Base-by-base conservation (phyloP, 92 coral and sea anemone genomes). In the Pocillopora grandis region DNA sequence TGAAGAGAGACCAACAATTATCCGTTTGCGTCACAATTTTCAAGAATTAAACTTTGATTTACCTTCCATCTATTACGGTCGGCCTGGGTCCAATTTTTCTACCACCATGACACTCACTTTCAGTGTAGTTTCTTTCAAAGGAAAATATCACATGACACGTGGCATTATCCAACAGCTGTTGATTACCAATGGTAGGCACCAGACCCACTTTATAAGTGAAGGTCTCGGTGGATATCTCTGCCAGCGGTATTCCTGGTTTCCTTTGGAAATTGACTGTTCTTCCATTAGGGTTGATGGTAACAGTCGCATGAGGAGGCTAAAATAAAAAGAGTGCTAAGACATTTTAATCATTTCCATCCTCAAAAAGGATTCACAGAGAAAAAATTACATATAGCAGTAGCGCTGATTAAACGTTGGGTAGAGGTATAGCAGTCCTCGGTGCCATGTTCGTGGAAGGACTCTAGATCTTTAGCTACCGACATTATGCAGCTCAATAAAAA, bases 271-370 rank as follows among this genome's bases (percentile, higher is more conserved):
- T 81, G 13, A 88, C 95, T 16, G 94, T 88, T 59, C 76, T 82
- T 33, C 93, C 93, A 59, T 91, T 92, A 19, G 95, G 87, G 62
- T 95, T 95, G 80, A 95, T 82, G 17, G 81, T 84, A 2, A 93
- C 92, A 31, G 83, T 84, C 17, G 95, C 89, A 84, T 89, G 88
- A 37, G 83, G 19, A 6, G 97, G 95, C 98, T 95, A 76, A 21
- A 85, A 52, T 31, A 60, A 74, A 70, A 72, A 13, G 48, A 11
- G 19, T 8, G 58, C 9, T 57, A 52, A 1, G 81, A 70, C 31
- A 12, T 37, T 42, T 56, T 42, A 42, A 42, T 42, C 31, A 27
- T 27, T 27, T 42, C 6, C 52, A 42, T 42, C 52, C 52, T 3
- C 8, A 42, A 7, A 4, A 1, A 42, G 52, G 52, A 42, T 42